phyloP scores from a whole-genome alignment of 2,888 invertebrate species.

The Eugnorisma glareosa region DNA sequence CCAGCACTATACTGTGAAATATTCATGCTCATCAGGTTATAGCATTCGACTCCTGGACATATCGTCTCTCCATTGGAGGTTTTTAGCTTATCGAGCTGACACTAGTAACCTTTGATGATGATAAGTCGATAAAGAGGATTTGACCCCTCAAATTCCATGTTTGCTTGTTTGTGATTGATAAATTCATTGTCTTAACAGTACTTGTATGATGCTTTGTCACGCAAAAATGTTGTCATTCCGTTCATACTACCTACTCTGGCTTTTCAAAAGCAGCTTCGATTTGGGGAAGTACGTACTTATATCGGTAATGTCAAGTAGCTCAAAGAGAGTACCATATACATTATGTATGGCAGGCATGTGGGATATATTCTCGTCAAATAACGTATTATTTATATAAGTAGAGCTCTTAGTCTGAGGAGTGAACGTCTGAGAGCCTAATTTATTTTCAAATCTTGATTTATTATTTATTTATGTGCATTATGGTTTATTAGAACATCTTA shows the following conservation, averaged over 20 bases:
- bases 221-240: not conserved
- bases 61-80: no score
- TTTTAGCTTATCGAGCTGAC: not conserved
- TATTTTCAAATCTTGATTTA: not conserved
- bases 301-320: not conserved
- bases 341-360: not conserved
- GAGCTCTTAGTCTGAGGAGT: not conserved
- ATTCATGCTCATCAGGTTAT: not conserved
- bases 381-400: slow-evolving; percentile 4
- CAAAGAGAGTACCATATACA: not conserved
- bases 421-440: not conserved
- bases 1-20: no score
- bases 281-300: not conserved
- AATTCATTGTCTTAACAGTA: not conserved
- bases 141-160: not conserved
- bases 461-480: not conserved
- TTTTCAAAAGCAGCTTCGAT: not conserved
- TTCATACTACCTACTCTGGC: slow-evolving; percentile 6
- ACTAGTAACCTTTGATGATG: not conserved
- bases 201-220: not conserved
- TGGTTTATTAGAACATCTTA: not conserved
- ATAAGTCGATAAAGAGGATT: not conserved
- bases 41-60: not conserved
- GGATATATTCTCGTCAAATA: slow-evolving; percentile 7
- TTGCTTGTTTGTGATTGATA: not conserved